These are phyloP conservation scores for Rhabdophis nuchalis DNA, from an alignment of 2,797 vertebrate genomes.

Conservation along the genomic window DNA sequence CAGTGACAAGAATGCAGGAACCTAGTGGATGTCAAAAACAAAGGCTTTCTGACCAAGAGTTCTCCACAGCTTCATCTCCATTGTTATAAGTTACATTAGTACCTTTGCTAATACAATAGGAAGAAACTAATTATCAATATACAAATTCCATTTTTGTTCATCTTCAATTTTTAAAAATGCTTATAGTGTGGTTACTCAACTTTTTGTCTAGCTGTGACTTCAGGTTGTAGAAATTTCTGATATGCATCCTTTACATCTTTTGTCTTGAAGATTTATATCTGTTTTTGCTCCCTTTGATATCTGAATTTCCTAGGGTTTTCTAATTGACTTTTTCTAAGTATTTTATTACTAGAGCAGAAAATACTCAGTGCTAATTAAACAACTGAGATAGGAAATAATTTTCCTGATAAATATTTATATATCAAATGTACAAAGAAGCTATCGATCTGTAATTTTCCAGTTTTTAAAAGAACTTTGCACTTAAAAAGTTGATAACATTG, in stretches of 20 bases:
- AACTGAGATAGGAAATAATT: background rate
- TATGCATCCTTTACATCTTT: background rate
- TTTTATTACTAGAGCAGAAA: background rate
- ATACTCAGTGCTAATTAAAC: background rate
- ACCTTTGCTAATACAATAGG: background rate
- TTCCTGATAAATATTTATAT: background rate
- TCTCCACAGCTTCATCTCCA: background rate
- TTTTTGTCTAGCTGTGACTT: background rate
- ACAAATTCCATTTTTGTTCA: background rate
- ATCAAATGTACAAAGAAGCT: background rate
- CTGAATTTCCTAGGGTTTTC: background rate
- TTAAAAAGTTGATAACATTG: background rate
- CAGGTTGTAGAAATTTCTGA: background rate
- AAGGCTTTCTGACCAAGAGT: background rate
- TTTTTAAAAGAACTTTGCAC: background rate
- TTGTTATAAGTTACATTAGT: background rate
- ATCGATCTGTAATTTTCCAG: background rate
- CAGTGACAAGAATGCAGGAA: background rate
- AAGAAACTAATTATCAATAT: background rate
- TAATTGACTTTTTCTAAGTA: background rate
- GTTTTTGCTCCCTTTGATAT: background rate
- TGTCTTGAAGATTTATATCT: background rate
- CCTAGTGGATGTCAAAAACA: background rate
- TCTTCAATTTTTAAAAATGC: background rate
- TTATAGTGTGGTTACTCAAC: background rate